These are phyloP conservation scores for Lordiphosa clarofinis DNA, from an alignment of 1,140 invertebrate genomes.

Conservation along the genomic window DNA sequence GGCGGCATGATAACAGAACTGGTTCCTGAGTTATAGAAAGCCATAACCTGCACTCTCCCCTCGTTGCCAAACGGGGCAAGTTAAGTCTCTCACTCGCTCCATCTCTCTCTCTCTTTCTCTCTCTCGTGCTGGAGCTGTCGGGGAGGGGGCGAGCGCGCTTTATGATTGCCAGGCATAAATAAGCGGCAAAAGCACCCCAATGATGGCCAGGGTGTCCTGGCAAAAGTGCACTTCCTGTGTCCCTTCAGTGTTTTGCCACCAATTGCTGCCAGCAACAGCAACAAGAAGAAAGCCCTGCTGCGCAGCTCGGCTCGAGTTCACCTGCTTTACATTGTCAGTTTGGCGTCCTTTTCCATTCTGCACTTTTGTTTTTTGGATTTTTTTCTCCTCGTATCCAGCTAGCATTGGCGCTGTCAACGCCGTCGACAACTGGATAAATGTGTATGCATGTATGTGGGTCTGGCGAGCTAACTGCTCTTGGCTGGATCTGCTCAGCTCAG, in stretches of 20 bases:
- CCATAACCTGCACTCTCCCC: constrained; percentile 69
- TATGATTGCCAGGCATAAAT: constrained; percentile 77
- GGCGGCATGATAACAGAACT: constrained; percentile 39
- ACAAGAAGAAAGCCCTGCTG: constrained; percentile 6
- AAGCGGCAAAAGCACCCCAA: constrained; percentile 70
- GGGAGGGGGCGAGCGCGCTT: constrained; percentile 36
- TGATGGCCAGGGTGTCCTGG: constrained; percentile 52
- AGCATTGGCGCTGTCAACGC: constrained; percentile 52
- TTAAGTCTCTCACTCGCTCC: constrained; percentile 1
- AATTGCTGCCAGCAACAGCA: constrained; percentile 42
- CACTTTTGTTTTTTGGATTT: constrained; percentile 47
- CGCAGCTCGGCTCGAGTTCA: constrained; percentile 45
- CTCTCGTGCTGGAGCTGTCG: neutral
- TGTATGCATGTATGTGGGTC: constrained; percentile 49
- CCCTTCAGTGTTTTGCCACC: constrained; percentile 57
- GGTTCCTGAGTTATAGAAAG: constrained; percentile 68
- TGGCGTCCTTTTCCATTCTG: constrained; percentile 27
- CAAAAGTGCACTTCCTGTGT: constrained; percentile 73
- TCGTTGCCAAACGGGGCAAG: neutral
- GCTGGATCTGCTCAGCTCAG: constrained; percentile 40
- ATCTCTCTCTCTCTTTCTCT: constrained; percentile 27
- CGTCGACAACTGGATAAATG: constrained; percentile 72
- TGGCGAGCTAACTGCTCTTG: constrained; percentile 20
- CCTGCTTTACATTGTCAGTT: constrained; percentile 46
- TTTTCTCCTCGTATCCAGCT: constrained; percentile 13